Conservation (phyloP, 1,140 invertebrate species). For the Formica exsecta region DNA sequence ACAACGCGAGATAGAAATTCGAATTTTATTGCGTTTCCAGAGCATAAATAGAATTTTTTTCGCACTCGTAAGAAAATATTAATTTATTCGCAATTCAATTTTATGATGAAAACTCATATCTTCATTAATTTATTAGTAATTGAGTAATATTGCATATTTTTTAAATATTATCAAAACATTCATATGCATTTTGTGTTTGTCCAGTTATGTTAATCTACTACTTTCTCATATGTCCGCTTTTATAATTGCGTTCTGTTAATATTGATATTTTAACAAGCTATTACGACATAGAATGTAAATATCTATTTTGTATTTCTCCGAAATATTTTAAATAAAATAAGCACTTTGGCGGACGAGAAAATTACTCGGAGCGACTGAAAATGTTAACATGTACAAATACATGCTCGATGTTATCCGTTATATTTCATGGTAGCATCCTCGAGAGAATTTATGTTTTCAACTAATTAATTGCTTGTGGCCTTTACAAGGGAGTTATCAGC, state of each 20-base stretch:
- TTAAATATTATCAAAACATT: not conserved
- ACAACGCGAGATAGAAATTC: not conserved
- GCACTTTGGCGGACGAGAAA: not conserved
- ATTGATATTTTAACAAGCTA: not conserved
- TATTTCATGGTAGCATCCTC: slow-evolving; percentile 20
- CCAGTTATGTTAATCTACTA: not conserved
- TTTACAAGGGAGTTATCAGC: slow-evolving; percentile 22
- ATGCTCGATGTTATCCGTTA: not conserved
- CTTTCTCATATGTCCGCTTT: not conserved
- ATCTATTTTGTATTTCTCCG: not conserved
- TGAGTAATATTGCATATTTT: not conserved
- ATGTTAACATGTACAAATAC: not conserved
- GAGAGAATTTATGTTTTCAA: slow-evolving; percentile 35
- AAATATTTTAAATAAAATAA: not conserved
- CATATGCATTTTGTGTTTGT: not conserved
- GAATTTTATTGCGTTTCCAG: slow-evolving; percentile 12
- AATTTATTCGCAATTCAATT: not conserved
- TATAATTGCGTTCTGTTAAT: not conserved
- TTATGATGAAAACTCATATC: not conserved
- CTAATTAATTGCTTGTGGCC: slow-evolving; percentile 42
- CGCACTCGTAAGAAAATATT: not conserved
- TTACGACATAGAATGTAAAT: not conserved
- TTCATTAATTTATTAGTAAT: too few species aligned
- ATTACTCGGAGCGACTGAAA: not conserved
- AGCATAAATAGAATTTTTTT: not conserved